A percentile compares a stretch with the other conserved stretches of the same genome.
These are phyloP conservation scores for Sarcophaga peregrina DNA, from an alignment of 1,140 invertebrate species.

Conservation along the genomic window DNA sequence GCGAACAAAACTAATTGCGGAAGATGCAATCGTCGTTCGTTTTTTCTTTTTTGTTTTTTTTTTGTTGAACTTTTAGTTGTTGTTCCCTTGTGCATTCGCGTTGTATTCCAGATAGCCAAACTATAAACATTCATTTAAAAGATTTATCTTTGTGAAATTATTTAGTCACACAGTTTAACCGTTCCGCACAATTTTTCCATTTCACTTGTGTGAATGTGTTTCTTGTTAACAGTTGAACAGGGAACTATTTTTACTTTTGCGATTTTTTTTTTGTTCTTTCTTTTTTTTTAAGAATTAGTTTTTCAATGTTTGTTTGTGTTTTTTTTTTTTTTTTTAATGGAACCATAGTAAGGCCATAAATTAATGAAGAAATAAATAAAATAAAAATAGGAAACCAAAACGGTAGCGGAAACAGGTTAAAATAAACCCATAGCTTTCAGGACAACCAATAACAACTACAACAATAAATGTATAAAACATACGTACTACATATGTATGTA, in stretches of 20 bases:
- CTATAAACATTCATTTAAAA: conserved; percentile 37
- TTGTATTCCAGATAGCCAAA: neutral
- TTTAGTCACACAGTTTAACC: conserved; percentile 16
- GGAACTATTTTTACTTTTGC: too few relatives aligned
- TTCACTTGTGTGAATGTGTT: neutral
- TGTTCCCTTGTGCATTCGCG: conserved; percentile 26
- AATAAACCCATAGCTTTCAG: neutral
- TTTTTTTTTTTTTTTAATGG: conserved; percentile 14
- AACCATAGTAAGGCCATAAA: conserved; percentile 31
- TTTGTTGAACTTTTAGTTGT: neutral
- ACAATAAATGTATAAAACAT: too few relatives aligned
- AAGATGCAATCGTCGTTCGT: neutral
- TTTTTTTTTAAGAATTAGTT: too few relatives aligned
- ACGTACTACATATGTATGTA: too few relatives aligned
- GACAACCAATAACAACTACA: too few relatives aligned
- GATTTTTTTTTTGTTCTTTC: too few relatives aligned
- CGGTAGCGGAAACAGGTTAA: neutral
- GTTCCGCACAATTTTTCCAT: neutral
- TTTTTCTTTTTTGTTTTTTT: neutral
- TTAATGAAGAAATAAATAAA: conserved; percentile 27
- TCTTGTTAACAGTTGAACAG: too few relatives aligned
- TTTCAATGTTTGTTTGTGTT: too few relatives aligned
- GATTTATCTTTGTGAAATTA: conserved; percentile 37
- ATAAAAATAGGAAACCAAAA: neutral
- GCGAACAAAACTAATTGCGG: conserved; percentile 40